Percentiles rank a stretch among this genome's conserved stretches.
Conservation (phyloP, 2,113 vertebrate genomes). For the Amphilophus citrinellus region DNA sequence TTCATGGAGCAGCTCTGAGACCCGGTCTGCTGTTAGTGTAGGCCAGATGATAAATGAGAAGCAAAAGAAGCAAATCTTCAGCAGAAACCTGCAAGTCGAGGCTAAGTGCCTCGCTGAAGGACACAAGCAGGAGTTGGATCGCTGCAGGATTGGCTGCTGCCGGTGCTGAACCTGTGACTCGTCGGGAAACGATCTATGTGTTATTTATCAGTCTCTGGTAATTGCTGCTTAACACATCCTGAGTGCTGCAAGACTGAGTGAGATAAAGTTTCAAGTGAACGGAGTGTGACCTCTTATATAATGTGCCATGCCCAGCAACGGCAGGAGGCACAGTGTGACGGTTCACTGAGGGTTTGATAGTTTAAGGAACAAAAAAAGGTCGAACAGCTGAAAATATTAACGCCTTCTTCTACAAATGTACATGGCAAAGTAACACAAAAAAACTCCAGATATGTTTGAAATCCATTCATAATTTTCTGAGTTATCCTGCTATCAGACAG, state of each 20-base stretch:
- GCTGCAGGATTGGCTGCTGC: neutral
- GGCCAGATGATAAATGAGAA: neutral
- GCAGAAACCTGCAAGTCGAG: neutral
- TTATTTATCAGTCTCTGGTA: neutral
- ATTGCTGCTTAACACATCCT: conserved; percentile 13
- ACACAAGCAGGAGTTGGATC: neutral
- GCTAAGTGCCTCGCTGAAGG: neutral
- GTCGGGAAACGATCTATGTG: neutral
- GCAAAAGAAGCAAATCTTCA: neutral
- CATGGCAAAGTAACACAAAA: neutral
- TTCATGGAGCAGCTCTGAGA: conserved; percentile 18
- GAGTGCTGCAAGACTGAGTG: conserved; percentile 17
- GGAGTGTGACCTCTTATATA: conserved; percentile 55
- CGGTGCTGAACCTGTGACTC: neutral
- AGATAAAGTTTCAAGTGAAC: conserved; percentile 61
- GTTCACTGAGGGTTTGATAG: neutral
- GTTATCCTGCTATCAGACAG: too few species aligned
- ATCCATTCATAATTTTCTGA: too few species aligned
- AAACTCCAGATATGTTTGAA: too few species aligned
- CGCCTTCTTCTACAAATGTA: neutral
- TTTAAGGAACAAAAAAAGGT: neutral
- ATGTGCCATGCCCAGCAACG: conserved; percentile 25
- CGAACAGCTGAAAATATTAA: neutral
- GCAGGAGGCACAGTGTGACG: neutral
- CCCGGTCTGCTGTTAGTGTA: neutral